Percentiles rank a stretch among this genome's conserved stretches.
Evolutionary conservation across 1,140 invertebrate genomes (phyloP).

Genomic region (Mylabris phalerata): DNA sequence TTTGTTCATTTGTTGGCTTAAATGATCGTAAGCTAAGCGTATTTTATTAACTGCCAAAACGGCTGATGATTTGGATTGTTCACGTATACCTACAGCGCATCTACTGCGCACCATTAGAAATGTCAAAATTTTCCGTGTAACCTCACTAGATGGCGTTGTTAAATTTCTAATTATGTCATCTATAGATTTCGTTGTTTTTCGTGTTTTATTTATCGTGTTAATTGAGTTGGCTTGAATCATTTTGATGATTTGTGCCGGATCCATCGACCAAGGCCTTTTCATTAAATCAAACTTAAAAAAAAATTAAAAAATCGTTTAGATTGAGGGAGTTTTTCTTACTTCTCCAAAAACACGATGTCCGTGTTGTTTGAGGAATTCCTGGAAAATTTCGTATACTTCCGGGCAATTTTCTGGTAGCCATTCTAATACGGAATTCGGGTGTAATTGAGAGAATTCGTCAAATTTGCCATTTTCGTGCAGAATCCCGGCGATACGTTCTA

Average conservation of each 20-base stretch:
- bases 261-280: slow-evolving; percentile 59
- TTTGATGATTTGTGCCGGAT: slow-evolving; percentile 54
- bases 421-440: slow-evolving; percentile 46
- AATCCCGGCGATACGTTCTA: slow-evolving; percentile 49
- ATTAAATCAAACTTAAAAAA: slow-evolving; percentile 57
- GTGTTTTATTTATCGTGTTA: slow-evolving; percentile 20
- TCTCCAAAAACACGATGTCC: slow-evolving; percentile 70
- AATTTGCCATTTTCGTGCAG: slow-evolving; percentile 45
- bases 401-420: slow-evolving; percentile 54
- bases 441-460: slow-evolving; percentile 49
- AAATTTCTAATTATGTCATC: slow-evolving; percentile 44
- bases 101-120: slow-evolving; percentile 53
- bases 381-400: slow-evolving; percentile 45
- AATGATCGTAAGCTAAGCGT: slow-evolving; percentile 46
- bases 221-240: slow-evolving; percentile 51
- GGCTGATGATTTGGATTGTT: slow-evolving; percentile 52
- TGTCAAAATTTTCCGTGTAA: slow-evolving; percentile 45
- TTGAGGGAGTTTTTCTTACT: slow-evolving; percentile 40
- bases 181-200: slow-evolving; percentile 25
- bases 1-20: slow-evolving; percentile 44
- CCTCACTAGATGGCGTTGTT: slow-evolving; percentile 44
- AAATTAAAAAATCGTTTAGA: not conserved
- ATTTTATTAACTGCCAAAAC: slow-evolving; percentile 33
- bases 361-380: slow-evolving; percentile 60
- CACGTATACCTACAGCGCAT: slow-evolving; percentile 54